phyloP scores from a whole-genome alignment of 2,888 invertebrate genomes.

The Synergus laeviventris region DNA sequence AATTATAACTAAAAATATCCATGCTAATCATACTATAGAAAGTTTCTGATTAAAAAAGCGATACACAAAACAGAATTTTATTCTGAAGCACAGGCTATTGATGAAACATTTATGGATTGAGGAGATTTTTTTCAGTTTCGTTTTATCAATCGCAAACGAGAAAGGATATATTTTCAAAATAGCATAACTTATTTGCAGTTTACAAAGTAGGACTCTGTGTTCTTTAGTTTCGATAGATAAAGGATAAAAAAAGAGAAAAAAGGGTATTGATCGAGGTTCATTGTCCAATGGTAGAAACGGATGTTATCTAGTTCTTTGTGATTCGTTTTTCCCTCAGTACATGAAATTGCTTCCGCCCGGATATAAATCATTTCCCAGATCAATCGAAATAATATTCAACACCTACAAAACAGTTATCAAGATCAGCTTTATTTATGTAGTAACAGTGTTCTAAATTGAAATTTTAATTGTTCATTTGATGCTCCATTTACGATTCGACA shows the following conservation, averaged over 20 bases:
- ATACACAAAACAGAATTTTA: neutral
- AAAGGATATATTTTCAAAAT: neutral
- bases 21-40: neutral
- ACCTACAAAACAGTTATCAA: neutral
- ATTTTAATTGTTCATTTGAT: neutral
- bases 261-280: neutral
- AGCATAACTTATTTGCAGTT: neutral
- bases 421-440: neutral
- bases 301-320: neutral
- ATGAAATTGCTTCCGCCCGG: slow-evolving; percentile 5
- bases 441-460: neutral
- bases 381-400: neutral
- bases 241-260: neutral
- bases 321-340: neutral
- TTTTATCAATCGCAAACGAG: neutral
- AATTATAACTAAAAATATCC: too few species aligned
- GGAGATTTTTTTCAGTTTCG: neutral
- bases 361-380: neutral
- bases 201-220: neutral
- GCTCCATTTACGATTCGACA: neutral
- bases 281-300: neutral
- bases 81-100: too few species aligned
- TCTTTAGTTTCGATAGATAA: neutral
- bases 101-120: neutral
- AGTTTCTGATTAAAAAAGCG: neutral